Evolutionary conservation across 2,888 invertebrate genomes (phyloP).

Genomic region (Leptinotarsa peninsularis): DNA sequence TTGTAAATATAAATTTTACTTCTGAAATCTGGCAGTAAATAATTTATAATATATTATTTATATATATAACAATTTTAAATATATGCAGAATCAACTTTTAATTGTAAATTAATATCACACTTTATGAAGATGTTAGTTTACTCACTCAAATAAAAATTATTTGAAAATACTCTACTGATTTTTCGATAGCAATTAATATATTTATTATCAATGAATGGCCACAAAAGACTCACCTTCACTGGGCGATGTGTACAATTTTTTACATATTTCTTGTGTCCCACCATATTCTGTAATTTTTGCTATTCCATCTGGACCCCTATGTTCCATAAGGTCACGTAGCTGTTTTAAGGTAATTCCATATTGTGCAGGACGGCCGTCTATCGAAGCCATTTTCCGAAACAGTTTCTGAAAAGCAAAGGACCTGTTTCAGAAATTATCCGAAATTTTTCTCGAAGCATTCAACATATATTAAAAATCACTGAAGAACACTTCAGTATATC

Average conservation of each 20-base stretch:
- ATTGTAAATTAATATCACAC: too few species aligned
- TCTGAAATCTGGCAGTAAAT: too few species aligned
- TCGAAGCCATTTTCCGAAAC: constrained; percentile 80
- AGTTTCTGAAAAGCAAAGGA: constrained; percentile 10
- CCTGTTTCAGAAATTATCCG: not conserved
- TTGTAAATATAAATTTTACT: too few species aligned
- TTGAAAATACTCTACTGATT: too few species aligned
- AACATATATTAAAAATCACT: not conserved
- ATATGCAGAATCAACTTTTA: too few species aligned
- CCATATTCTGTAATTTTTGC: constrained; percentile 90
- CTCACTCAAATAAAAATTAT: too few species aligned
- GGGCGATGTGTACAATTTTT: constrained; percentile 96
- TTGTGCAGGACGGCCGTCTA: constrained; percentile 94
- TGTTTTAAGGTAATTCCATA: constrained; percentile 97
- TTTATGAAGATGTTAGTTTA: too few species aligned
- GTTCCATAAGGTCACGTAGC: constrained; percentile 98
- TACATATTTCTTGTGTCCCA: constrained; percentile 95
- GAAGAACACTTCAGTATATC: not conserved
- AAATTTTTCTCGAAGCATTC: not conserved
- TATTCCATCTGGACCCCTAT: constrained; percentile 93
- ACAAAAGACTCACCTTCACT: constrained; percentile 76
- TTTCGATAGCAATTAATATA: too few species aligned
- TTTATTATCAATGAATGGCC: too few species aligned
- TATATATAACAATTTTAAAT: too few species aligned
- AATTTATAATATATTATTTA: too few species aligned